Evolutionary conservation across 1,140 invertebrate genomes (phyloP).

Genomic region (Theocolax elegans): DNA sequence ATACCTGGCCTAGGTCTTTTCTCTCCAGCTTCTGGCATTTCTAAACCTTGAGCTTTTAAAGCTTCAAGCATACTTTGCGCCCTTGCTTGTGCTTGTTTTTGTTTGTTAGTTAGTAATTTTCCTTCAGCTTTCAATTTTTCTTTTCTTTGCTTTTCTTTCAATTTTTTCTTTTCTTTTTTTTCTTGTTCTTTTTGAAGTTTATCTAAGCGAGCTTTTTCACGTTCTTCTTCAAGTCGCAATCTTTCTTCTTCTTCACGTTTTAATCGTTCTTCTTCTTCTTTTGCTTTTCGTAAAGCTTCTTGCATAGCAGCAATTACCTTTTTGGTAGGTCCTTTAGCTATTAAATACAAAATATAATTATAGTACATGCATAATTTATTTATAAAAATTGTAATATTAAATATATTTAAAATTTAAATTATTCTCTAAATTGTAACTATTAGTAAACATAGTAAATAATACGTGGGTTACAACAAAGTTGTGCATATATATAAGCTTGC

Average conservation of each 20-base stretch:
- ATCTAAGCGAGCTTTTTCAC: constrained; percentile 78
- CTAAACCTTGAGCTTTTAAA: constrained; percentile 84
- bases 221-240: constrained; percentile 78
- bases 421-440: too few species aligned
- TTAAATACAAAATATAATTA: constrained; percentile 10
- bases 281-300: constrained; percentile 80
- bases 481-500: too few species aligned
- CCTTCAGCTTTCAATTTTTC: constrained; percentile 94
- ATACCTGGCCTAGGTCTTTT: constrained; percentile 75
- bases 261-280: constrained; percentile 75
- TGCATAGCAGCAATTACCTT: constrained; percentile 89
- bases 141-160: constrained; percentile 94
- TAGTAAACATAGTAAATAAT: too few species aligned
- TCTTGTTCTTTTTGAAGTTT: constrained; percentile 85
- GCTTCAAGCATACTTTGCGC: constrained; percentile 89
- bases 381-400: too few species aligned
- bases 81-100: constrained; percentile 88
- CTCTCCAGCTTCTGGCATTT: constrained; percentile 76
- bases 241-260: constrained; percentile 85
- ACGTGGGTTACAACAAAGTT: too few species aligned
- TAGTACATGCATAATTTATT: too few species aligned
- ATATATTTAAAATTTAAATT: too few species aligned
- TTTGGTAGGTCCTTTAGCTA: constrained; percentile 77
- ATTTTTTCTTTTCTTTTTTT: constrained; percentile 89
- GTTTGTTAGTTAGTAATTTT: constrained; percentile 91